Evolutionary conservation across 2,797 vertebrate genomes (phyloP), one percentile per base, ranked within the genome.

Genomic region (Nasua narica): DNA sequence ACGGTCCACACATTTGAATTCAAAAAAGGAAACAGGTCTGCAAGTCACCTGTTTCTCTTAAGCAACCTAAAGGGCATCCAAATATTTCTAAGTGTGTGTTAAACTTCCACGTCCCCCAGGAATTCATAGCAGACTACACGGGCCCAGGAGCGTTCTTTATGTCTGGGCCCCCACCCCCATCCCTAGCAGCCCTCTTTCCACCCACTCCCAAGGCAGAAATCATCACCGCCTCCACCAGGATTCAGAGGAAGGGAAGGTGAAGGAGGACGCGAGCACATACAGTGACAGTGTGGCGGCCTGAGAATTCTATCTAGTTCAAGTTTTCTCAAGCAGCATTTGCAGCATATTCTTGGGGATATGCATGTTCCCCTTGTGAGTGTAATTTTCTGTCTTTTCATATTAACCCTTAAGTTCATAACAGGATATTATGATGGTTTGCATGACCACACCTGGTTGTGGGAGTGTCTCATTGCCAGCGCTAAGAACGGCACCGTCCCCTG

Each of bases 381-480:
- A 23, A 29, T 25, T 46, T 37, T 48, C 15, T 32, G 35, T 1
- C 3, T 46, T 83, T 46, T 86, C 32, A 18, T 56, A 13, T 32
- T 25, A 12, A 29, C 29, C 29, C 67, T 92, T 16, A 52, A 35
- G 43, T 54, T 92, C 3, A 8, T 16, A 40, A 37, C 27, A 48
- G 21, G 16, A 12, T 40, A 3, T 77, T 23, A 27, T 43, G 8
- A 25, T 7, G 25, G 4, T 35, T 6, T 84, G 19, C 23, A 1
- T 1, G 4, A 15, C 21, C 35, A 0, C 1, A 3, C 14, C 25
- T 23, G 32, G 15, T 29, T 25, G 27, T 8, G 11, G 7, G 0
- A 27, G 50, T 27, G 13, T 85, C 43, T 40, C 58, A 3, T 2
- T 67, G 37, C 74, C 72, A 5, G 54, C 12, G n/a, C 19, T 37